Conservation (phyloP, 2,888 invertebrate species). For the Philereme transversata region DNA sequence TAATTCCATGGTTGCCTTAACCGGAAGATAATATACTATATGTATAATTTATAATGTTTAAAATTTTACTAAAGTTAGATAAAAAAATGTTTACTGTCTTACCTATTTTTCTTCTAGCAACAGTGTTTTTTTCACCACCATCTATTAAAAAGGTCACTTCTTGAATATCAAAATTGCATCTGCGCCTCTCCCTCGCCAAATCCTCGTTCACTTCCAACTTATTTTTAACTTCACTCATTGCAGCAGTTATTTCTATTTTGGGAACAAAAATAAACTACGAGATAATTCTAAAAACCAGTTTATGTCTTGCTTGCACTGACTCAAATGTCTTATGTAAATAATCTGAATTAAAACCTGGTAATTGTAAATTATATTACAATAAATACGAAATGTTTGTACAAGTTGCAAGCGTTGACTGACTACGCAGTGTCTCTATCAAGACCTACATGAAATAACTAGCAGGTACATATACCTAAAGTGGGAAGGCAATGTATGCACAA, state of each 20-base stretch:
- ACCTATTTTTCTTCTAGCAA: slow-evolving; percentile 83
- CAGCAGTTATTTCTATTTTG: neutral
- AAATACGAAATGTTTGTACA: slow-evolving; percentile 6
- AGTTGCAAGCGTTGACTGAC: slow-evolving; percentile 8
- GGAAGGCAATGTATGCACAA: neutral
- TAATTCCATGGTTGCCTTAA: too few relatives aligned
- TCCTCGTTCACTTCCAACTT: slow-evolving; percentile 84
- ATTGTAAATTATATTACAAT: neutral
- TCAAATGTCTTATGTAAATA: neutral
- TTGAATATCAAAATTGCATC: slow-evolving; percentile 87
- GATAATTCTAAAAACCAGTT: neutral
- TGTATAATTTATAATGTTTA: too few relatives aligned
- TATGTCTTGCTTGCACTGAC: neutral
- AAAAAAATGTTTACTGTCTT: slow-evolving; percentile 28
- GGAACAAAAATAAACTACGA: neutral
- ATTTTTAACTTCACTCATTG: slow-evolving; percentile 43
- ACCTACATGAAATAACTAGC: neutral
- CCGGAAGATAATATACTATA: too few relatives aligned
- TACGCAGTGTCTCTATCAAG: slow-evolving; percentile 4
- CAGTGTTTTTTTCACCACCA: slow-evolving; percentile 88
- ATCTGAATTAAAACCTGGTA: too few relatives aligned
- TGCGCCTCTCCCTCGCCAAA: slow-evolving; percentile 86
- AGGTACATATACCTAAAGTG: neutral
- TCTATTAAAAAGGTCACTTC: slow-evolving; percentile 91
- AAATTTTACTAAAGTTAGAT: neutral